Evolutionary conservation across 2,797 vertebrate genomes (phyloP), one percentile per base, ranked within the genome.

Genomic region (Enteromius afrohamiltoni): DNA sequence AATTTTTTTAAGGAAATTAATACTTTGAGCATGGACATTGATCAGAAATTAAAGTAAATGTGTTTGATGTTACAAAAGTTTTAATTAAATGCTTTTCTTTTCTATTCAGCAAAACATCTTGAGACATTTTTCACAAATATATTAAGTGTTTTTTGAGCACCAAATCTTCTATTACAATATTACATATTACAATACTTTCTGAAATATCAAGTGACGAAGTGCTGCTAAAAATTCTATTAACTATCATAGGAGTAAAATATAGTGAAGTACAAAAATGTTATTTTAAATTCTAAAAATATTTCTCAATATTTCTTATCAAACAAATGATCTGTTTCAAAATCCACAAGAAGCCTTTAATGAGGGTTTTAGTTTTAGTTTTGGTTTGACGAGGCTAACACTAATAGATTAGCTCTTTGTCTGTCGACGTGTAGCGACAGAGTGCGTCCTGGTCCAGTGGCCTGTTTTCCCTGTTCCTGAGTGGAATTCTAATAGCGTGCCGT

Each of bases 401-500:
- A 40, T 45, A 68, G 58, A 68, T 77, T 49, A 71, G 53, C 75
- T 53, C 16, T 70, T 31, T 81, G 4, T 58, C 69, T 83, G 76
- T 47, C 23, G 8, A 70, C 5, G 21, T 73, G 67, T 85, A n/a
- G 80, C 79, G 29, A 37, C 83, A 73, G 19, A 71, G 80, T 49
- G 19, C 45, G 31, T 79, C 70, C 37, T 73, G 53, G 34, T 67
- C 68, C 60, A 13, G 55, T n/a, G 71, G 42, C 80, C 80, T 29
- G 21, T 60, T 58, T 74, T 58, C 80, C 83, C 82, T 55, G 82
- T 91, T 91, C 88, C 87, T 87, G 88, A 80, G 86, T 89, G 90
- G 88, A 90, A 83, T 85, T 88, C 88, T 95, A 93, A 95, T 93
- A 92, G 92, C 91, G 89, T 95, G 92, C 93, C 93, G 84, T 92